These are phyloP conservation scores for Rhodeus uyekii DNA, from an alignment of 2,797 vertebrate genomes.

Conservation along the genomic window DNA sequence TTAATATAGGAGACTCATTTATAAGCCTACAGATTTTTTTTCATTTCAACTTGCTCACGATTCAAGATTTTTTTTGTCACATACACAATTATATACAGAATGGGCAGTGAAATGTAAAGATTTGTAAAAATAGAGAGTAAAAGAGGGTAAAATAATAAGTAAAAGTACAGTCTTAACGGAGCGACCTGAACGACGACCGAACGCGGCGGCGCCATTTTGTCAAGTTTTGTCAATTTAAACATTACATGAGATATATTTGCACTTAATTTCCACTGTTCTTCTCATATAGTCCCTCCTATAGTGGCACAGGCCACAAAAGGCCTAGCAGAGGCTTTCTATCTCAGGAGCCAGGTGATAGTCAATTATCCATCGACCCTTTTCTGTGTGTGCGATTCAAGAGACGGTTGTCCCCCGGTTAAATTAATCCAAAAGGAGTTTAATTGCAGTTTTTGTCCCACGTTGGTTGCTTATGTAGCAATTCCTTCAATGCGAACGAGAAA, in stretches of 20 bases:
- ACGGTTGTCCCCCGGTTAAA: slow-evolving; percentile 64
- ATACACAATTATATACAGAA: too few species aligned
- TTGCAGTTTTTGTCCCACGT: slow-evolving; percentile 85
- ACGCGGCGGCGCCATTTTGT: too few species aligned
- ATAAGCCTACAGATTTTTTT: background rate
- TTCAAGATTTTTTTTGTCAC: too few species aligned
- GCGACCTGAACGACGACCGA: too few species aligned
- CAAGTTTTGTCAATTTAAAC: too few species aligned
- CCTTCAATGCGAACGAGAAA: slow-evolving; percentile 70
- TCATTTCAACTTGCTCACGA: too few species aligned
- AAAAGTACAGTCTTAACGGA: too few species aligned
- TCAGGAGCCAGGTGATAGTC: slow-evolving; percentile 62
- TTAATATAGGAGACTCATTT: background rate
- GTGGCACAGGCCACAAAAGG: slow-evolving; percentile 69
- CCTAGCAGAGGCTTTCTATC: slow-evolving; percentile 43
- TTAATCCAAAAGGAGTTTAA: slow-evolving; percentile 83
- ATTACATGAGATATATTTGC: background rate
- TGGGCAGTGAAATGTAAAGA: too few species aligned
- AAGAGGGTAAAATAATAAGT: too few species aligned
- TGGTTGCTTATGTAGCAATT: slow-evolving; percentile 80
- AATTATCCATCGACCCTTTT: slow-evolving; percentile 64
- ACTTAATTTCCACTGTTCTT: slow-evolving; percentile 10
- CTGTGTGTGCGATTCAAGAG: slow-evolving; percentile 74
- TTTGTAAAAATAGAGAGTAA: too few species aligned
- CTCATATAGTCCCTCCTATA: slow-evolving; percentile 53